A percentile compares a stretch with the other conserved stretches of the same genome.
These are phyloP conservation scores for Avahi laniger DNA, from an alignment of 2,797 vertebrate species.

Conservation along the genomic window DNA sequence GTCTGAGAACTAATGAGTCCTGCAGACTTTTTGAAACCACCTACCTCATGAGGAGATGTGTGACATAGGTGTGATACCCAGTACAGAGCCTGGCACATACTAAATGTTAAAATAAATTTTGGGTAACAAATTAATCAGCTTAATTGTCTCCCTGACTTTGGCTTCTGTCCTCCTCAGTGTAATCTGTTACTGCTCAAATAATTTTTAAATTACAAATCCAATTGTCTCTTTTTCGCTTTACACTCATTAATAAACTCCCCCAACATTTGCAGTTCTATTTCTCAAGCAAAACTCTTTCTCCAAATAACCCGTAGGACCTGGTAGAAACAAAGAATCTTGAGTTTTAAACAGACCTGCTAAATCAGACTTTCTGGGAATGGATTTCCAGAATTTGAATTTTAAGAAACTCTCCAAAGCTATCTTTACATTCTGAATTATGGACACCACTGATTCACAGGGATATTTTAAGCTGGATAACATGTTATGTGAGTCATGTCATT, in stretches of 20 bases:
- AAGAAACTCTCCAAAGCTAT: background rate
- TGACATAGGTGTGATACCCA: background rate
- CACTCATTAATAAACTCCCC: background rate
- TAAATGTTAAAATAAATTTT: background rate
- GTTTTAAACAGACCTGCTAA: background rate
- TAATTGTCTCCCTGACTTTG: background rate
- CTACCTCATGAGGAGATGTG: background rate
- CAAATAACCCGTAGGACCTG: background rate
- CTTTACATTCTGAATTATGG: conserved; percentile 17
- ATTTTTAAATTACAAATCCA: background rate
- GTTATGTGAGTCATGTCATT: background rate
- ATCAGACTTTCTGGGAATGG: background rate
- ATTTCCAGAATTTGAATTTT: conserved; percentile 1
- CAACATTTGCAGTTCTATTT: background rate
- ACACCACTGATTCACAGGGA: background rate
- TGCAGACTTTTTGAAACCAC: background rate
- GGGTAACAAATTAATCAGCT: background rate
- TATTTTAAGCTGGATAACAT: conserved; percentile 9
- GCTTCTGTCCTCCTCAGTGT: background rate
- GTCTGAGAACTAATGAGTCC: background rate
- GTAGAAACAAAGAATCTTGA: background rate
- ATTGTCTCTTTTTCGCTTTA: background rate
- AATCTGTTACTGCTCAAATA: background rate
- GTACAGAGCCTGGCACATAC: background rate
- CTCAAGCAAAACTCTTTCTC: background rate